These are phyloP conservation scores for Apis dorsata DNA, from an alignment of 1,140 invertebrate species.

Conservation along the genomic window DNA sequence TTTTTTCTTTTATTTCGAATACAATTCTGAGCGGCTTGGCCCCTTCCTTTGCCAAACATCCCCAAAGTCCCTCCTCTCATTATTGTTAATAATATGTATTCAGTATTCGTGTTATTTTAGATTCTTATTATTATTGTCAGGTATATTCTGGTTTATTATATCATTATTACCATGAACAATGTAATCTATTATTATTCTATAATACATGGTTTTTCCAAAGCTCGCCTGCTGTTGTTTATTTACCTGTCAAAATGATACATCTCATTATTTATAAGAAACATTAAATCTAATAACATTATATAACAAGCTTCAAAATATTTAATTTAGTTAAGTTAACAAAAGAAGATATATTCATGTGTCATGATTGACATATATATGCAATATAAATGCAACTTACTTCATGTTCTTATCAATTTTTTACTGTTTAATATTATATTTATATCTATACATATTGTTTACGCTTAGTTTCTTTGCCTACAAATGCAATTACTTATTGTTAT, in stretches of 20 bases:
- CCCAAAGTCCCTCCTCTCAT: conserved; percentile 55
- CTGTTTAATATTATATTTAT: background rate
- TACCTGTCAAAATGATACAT: background rate
- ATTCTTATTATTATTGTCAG: conserved; percentile 63
- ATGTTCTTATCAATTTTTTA: background rate
- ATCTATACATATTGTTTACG: background rate
- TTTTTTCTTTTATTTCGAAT: conserved; percentile 45
- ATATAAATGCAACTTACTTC: conserved; percentile 9
- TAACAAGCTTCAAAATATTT: background rate
- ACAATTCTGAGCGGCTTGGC: conserved; percentile 50
- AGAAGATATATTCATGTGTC: background rate
- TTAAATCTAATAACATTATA: background rate
- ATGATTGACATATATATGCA: background rate
- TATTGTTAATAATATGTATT: conserved; percentile 70
- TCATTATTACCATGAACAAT: conserved; percentile 61
- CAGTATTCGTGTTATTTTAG: conserved; percentile 72
- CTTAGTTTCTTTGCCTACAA: background rate
- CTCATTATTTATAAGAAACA: background rate
- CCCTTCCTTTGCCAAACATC: conserved; percentile 50
- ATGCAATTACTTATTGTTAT: background rate
- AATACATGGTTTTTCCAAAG: conserved; percentile 69
- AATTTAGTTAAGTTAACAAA: background rate
- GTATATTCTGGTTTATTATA: conserved; percentile 66
- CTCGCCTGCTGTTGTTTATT: conserved; percentile 8
- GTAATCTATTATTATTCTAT: conserved; percentile 70